Conservation (phyloP, 1,140 invertebrate genomes). For the Magallana angulata region DNA sequence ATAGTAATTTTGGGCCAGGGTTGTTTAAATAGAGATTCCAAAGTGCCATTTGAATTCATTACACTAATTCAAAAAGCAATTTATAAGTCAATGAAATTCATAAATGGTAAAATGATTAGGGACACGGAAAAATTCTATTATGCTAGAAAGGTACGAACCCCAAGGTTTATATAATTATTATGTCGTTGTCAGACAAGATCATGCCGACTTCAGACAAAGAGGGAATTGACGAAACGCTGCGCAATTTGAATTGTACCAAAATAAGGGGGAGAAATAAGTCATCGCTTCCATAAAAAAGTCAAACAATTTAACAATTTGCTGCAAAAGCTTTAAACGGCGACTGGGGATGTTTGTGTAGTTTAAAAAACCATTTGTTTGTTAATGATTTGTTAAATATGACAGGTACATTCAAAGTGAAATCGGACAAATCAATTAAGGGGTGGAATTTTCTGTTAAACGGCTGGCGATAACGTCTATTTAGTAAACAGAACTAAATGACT, state of each 20-base stretch:
- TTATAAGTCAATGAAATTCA: slow-evolving; percentile 34
- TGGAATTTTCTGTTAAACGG: not conserved
- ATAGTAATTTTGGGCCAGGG: not conserved
- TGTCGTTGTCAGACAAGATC: not conserved
- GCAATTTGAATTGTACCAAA: not conserved
- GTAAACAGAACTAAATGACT: not conserved
- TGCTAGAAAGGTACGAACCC: not conserved
- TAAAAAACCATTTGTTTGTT: slow-evolving; percentile 11
- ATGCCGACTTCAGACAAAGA: not conserved
- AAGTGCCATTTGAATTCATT: slow-evolving; percentile 17
- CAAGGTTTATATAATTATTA: slow-evolving; percentile 10
- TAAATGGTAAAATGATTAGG: not conserved
- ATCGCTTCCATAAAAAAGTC: not conserved
- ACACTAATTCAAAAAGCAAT: slow-evolving; percentile 26
- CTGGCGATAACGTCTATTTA: not conserved
- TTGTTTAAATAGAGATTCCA: not conserved
- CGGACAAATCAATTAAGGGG: slow-evolving; percentile 3
- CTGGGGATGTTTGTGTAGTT: not conserved
- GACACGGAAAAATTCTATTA: slow-evolving; percentile 24
- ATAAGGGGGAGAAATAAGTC: not conserved
- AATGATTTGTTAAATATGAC: slow-evolving; percentile 19
- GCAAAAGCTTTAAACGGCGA: slow-evolving; percentile 8
- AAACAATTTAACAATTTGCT: slow-evolving; percentile 18
- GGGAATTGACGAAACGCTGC: not conserved
- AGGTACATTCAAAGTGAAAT: not conserved